Conservation (phyloP, 2,113 vertebrate genomes). For the Calonectris borealis region DNA sequence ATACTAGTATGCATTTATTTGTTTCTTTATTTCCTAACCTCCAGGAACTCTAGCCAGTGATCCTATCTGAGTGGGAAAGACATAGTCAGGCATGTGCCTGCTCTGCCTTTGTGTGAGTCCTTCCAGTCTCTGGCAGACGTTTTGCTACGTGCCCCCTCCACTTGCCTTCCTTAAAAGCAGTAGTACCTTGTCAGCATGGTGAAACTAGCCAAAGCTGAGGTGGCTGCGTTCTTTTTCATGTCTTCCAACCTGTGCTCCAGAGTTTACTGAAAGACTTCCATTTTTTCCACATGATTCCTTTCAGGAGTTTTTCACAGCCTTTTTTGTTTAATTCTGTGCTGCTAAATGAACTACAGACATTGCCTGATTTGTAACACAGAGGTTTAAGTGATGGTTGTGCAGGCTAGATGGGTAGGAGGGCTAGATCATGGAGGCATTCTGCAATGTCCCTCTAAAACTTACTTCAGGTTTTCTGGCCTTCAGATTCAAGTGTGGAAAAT, state of each 20-base stretch:
- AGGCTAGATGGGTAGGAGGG: background rate
- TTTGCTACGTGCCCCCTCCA: rapidly evolving
- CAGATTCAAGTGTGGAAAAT: background rate
- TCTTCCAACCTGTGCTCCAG: background rate
- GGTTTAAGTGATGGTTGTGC: background rate
- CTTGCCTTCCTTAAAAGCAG: background rate
- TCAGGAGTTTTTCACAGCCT: background rate
- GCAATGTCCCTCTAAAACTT: background rate
- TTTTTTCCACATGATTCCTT: background rate
- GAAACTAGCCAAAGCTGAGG: background rate
- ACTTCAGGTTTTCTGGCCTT: background rate
- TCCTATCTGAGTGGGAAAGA: background rate
- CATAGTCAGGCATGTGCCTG: background rate
- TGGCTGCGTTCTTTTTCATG: background rate
- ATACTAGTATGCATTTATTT: background rate
- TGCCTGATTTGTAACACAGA: background rate
- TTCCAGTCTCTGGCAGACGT: background rate
- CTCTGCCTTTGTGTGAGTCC: background rate
- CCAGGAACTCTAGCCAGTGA: background rate
- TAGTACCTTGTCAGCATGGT: background rate
- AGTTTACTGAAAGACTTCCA: background rate
- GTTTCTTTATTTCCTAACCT: background rate
- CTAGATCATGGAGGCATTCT: background rate
- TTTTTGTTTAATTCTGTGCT: background rate
- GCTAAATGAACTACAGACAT: background rate